These are phyloP conservation scores for Acleris holmiana DNA, from an alignment of 2,888 invertebrate genomes.

Conservation along the genomic window DNA sequence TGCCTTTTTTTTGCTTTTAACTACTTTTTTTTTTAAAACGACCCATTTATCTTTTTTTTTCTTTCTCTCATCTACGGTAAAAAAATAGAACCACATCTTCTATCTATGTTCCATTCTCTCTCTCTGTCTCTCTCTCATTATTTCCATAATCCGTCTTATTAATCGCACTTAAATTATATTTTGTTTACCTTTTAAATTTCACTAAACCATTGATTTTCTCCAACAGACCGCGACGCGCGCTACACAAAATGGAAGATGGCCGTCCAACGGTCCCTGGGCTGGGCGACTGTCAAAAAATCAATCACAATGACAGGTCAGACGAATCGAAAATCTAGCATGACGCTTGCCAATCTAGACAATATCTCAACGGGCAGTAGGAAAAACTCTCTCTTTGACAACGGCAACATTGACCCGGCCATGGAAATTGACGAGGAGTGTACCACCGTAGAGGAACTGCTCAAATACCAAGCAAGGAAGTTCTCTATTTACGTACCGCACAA, in stretches of 20 bases:
- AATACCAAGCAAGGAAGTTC: conserved; percentile 71
- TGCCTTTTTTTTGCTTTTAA: too few species aligned
- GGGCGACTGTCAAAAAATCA: conserved; percentile 91
- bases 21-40: too few species aligned
- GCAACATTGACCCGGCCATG: conserved; percentile 49
- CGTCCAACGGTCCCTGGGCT: conserved; percentile 94
- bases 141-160: too few species aligned
- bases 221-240: conserved; percentile 90
- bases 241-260: conserved; percentile 98
- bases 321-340: conserved; percentile 67
- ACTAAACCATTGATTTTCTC: conserved; percentile 18
- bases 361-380: conserved; percentile 41
- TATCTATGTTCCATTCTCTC: too few species aligned
- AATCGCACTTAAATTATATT: neutral
- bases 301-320: conserved; percentile 90
- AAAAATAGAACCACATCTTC: too few species aligned
- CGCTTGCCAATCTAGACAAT: conserved; percentile 52
- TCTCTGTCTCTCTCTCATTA: too few species aligned
- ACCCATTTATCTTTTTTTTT: too few species aligned
- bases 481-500: conserved; percentile 62
- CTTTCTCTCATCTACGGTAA: too few species aligned
- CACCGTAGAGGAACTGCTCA: conserved; percentile 63
- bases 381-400: conserved; percentile 40
- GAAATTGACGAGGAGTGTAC: conserved; percentile 57
- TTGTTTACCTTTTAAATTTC: neutral